Percentiles rank a stretch among this genome's conserved stretches.
phyloP scores from a whole-genome alignment of 2,888 invertebrate genomes.

The Polyommatus icarus region DNA sequence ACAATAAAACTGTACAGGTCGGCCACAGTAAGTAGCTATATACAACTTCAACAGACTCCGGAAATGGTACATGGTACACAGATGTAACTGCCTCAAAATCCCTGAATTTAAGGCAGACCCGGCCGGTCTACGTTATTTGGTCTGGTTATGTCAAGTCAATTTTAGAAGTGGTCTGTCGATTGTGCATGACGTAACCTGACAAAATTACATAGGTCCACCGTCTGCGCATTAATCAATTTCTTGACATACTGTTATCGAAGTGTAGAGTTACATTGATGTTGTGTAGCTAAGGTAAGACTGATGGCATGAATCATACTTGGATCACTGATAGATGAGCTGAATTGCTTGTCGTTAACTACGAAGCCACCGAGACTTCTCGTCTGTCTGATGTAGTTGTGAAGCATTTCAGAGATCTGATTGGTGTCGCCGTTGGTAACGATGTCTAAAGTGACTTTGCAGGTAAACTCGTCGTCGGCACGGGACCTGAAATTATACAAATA shows the following conservation, averaged over 20 bases:
- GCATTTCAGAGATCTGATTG: constrained; percentile 67
- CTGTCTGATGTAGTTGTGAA: constrained; percentile 80
- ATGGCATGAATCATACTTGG: constrained; percentile 53
- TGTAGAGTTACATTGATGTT: not conserved
- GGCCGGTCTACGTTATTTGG: not conserved
- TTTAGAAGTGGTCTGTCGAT: too few species aligned
- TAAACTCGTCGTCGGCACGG: constrained; percentile 78
- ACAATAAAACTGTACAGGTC: not conserved
- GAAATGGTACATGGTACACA: too few species aligned
- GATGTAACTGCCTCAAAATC: too few species aligned
- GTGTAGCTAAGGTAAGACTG: not conserved
- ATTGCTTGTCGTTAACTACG: constrained; percentile 80
- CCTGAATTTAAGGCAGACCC: not conserved
- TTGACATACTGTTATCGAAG: not conserved
- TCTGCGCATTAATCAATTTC: too few species aligned
- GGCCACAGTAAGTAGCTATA: not conserved
- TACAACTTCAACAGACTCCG: too few species aligned
- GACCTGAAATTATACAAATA: constrained; percentile 63
- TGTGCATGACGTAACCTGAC: too few species aligned
- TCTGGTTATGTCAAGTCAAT: too few species aligned
- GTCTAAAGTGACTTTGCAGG: constrained; percentile 84
- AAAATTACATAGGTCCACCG: too few species aligned
- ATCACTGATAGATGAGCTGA: constrained; percentile 65
- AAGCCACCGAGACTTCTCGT: constrained; percentile 77
- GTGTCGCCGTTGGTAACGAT: constrained; percentile 82